Percentiles rank a stretch among this genome's conserved stretches.
These are phyloP conservation scores for Lepilemur septentrionalis DNA, from an alignment of 2,797 vertebrate genomes.

Conservation along the genomic window DNA sequence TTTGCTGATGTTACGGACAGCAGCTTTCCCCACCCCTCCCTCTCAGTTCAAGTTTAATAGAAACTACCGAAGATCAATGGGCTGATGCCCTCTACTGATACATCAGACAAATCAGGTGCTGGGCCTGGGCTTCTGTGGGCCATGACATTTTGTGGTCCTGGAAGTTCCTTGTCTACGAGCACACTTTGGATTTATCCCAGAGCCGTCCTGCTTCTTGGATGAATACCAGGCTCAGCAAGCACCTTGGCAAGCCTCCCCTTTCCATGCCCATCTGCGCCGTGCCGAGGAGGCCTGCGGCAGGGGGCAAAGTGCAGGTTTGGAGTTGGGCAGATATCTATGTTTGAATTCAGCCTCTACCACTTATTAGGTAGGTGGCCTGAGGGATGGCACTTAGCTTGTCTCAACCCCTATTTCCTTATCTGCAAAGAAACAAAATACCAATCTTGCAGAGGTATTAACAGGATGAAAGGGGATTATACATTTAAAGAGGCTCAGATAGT, in stretches of 20 bases:
- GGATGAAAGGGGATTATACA: neutral
- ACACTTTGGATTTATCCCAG: neutral
- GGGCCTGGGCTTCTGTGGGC: neutral
- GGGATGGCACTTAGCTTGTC: neutral
- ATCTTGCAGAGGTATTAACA: neutral
- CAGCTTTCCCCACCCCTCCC: rapidly evolving
- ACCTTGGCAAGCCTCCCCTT: neutral
- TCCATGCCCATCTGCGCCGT: rapidly evolving
- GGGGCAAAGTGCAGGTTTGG: neutral
- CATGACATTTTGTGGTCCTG: neutral
- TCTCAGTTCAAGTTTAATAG: neutral
- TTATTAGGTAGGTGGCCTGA: neutral
- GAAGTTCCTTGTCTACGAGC: neutral
- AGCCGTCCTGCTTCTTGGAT: neutral
- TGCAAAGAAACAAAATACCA: neutral
- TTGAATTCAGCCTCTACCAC: neutral
- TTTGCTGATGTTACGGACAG: neutral
- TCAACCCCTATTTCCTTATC: neutral
- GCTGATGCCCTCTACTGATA: neutral
- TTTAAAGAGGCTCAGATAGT: neutral
- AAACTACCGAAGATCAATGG: neutral
- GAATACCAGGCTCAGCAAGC: neutral
- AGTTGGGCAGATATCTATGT: neutral
- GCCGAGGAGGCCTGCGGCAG: neutral
- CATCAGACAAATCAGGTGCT: neutral